These are phyloP conservation scores for Catalaphyllia jardinei DNA, from an alignment of 64 coral and sea anemone genomes.

Conservation along the genomic window DNA sequence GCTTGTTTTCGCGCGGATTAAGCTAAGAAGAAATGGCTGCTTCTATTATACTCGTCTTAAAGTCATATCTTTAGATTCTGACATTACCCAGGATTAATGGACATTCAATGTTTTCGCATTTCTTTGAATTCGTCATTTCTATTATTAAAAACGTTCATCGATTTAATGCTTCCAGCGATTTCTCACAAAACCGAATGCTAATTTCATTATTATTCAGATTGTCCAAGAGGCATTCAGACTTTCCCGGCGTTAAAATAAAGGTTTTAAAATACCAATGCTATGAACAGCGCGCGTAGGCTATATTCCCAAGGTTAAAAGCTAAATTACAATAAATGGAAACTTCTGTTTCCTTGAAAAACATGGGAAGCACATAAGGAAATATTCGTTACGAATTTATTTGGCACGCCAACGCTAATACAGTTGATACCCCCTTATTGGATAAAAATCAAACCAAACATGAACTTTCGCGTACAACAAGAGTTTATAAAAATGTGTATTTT, in stretches of 20 bases:
- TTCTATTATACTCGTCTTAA: background rate
- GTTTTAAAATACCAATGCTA: background rate
- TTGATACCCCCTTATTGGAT: background rate
- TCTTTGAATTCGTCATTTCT: background rate
- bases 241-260: background rate
- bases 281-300: too few relatives aligned
- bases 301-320: background rate
- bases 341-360: background rate
- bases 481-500: background rate
- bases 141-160: slow-evolving; percentile 12
- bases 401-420: background rate
- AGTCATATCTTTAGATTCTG: background rate
- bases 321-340: background rate
- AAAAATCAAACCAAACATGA: background rate
- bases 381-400: background rate
- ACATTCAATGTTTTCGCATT: background rate
- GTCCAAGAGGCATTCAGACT: background rate
- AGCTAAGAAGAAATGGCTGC: background rate
- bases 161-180: background rate
- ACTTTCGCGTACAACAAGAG: background rate
- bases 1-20: background rate
- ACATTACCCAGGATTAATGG: background rate
- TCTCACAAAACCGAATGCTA: slow-evolving; percentile 19
- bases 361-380: background rate
- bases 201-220: slow-evolving; percentile 9